Base-by-base conservation (phyloP, 2,797 vertebrate genomes). In the Nyctibius grandis region DNA sequence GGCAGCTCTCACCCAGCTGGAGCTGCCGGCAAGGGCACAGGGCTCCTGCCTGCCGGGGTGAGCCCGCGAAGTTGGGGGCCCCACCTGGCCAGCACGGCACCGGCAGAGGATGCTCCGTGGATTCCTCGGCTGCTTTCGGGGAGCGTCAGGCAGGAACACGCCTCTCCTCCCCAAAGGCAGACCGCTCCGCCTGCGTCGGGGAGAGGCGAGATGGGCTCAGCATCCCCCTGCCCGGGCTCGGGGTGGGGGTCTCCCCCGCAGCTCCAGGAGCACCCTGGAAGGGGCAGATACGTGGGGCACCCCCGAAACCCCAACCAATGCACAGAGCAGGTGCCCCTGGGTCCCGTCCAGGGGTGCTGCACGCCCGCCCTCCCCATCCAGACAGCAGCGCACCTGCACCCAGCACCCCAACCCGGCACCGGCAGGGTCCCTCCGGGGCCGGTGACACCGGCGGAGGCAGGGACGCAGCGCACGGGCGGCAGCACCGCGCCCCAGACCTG, bases 31-130 rank as follows among this genome's bases (percentile, higher is more conserved):
- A 23, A 68, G 74, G 36, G 17, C 15, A 3, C 2, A 2, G 36
- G 45, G 44, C 10, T 69, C 23, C 54, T 2, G 36, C 36, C 33
- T 4, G 1, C 42, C 7, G 5, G 42, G 21, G 14, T 3, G 3
- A 22, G 60, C 65, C 22, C 0, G 12, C 26, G 26, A 31, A 36
- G 11, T 2, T 4, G n/a, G 44, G 44, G 44, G 45, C 72, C 81
- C 56, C 80, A 11, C 11, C 25, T 3, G 0, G 29, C 26, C 1
- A 1, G 38, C 1, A 0, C 3, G 3, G 68, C 50, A 42, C 21
- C 1, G 0, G 73, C 23, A 47, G 11, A 59, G 31, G 84, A 88
- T 91, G 78, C 61, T 69, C 76, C 5, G 0, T 1, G 5, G 21
- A 54, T 65, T 82, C 21, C 70, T 64, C 67, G 6, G 67, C 26